Evolutionary conservation across 2,113 vertebrate species (phyloP), one percentile per base, ranked within the genome.

Genomic region (Hippoglossus stenolepis): DNA sequence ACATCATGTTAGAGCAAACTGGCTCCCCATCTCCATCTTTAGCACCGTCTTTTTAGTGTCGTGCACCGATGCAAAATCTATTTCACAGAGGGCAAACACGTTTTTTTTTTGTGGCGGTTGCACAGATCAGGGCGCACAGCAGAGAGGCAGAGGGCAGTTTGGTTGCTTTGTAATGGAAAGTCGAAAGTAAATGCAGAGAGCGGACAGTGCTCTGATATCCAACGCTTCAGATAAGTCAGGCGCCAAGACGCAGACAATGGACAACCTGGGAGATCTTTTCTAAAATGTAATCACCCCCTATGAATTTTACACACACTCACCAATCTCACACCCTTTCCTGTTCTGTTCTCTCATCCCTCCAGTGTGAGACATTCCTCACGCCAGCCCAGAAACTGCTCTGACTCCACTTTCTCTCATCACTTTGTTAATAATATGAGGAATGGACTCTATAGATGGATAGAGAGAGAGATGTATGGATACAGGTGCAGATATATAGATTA

Each of bases 341-440:
- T 20, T 51, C 17, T 76, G 38, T 40, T 59, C 74, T 66, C 69
- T 67, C 66, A 65, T 88, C 77, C 79, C 78, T 68, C 68, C 72
- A 77, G 56, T 71, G 88, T 82, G 91, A 93, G 89, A 93, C 92
- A 94, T 93, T 94, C 90, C 90, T 74, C 91, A 93, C 89, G 86
- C 70, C 65, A 73, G 61, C 70, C 86, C 75, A 89, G 83, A 84
- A 85, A 82, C 72, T 76, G 83, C 72, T 89, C 82, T 60, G 82
- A 80, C 43, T 89, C 79, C 79, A 87, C 85, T 82, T 79, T 83
- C 62, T 82, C 76, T 86, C 84, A 60, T 65, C 49, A 53, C 38
- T 71, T 74, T 59, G 47, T 67, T 57, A 57, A 14, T 57, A 57
- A 57, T 57, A 26, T 43, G n/a, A 9, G 21, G 40, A 43, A 13